Evolutionary conservation across 2,888 invertebrate genomes (phyloP).

Genomic region (Tethea ocularis): DNA sequence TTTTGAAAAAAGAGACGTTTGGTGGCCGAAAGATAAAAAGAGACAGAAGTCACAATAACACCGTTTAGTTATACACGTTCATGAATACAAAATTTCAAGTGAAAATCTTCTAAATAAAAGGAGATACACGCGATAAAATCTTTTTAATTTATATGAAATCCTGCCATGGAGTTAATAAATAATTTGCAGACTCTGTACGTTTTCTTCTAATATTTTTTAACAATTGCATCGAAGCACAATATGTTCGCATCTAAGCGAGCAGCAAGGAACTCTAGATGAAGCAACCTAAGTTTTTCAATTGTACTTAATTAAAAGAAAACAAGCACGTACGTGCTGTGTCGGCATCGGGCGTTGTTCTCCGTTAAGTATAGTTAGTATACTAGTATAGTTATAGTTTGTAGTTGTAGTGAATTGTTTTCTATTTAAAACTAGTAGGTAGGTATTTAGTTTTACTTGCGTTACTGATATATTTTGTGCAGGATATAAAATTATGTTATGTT

Average conservation of each 20-base stretch:
- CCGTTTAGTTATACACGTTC: too few relatives aligned
- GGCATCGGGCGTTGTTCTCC: constrained; percentile 14
- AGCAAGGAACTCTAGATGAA: constrained; percentile 23
- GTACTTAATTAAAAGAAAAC: constrained; percentile 66
- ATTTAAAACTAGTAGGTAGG: too few relatives aligned
- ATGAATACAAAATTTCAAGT: too few relatives aligned
- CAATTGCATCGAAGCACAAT: not conserved
- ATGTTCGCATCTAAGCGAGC: not conserved
- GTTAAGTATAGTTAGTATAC: not conserved
- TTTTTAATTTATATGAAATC: not conserved
- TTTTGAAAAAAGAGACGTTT: too few relatives aligned
- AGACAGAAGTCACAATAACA: too few relatives aligned
- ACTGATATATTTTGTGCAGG: too few relatives aligned
- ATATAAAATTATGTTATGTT: too few relatives aligned
- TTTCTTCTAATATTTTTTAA: not conserved
- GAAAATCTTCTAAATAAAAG: too few relatives aligned
- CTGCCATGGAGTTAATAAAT: not conserved
- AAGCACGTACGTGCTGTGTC: constrained; percentile 47
- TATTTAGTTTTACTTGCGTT: too few relatives aligned
- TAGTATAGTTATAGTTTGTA: too few relatives aligned
- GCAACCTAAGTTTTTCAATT: constrained; percentile 52
- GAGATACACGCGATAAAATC: not conserved
- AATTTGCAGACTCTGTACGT: not conserved
- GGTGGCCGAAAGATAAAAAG: too few relatives aligned
- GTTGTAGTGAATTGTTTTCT: not conserved